These are phyloP conservation scores for Drosophila aldrichi DNA, from an alignment of 2,888 invertebrate genomes.

Conservation along the genomic window DNA sequence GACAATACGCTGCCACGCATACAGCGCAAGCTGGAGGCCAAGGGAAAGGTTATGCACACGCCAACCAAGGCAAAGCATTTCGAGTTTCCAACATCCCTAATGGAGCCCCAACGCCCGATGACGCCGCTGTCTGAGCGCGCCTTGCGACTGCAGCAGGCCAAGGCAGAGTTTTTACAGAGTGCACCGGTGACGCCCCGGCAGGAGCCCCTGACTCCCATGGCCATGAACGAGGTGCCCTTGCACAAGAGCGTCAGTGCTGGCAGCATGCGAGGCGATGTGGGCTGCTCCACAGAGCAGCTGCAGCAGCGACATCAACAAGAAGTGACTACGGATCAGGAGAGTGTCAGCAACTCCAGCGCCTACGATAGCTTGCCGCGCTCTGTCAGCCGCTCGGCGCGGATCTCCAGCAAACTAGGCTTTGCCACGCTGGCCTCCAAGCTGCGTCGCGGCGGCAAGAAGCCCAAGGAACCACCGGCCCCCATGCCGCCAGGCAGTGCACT, in stretches of 20 bases:
- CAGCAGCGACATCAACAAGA: slow-evolving; percentile 28
- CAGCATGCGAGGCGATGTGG: slow-evolving; percentile 86
- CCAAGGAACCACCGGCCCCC: slow-evolving; percentile 75
- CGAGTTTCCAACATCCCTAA: slow-evolving; percentile 55
- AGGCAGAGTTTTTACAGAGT: slow-evolving; percentile 89
- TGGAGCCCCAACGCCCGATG: slow-evolving; percentile 63
- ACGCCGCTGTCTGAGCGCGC: slow-evolving; percentile 86
- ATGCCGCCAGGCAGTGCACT: slow-evolving; percentile 87
- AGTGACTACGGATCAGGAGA: slow-evolving; percentile 78
- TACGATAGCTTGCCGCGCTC: slow-evolving; percentile 87
- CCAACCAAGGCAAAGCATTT: slow-evolving; percentile 77
- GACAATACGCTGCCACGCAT: slow-evolving; percentile 84
- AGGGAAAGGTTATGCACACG: slow-evolving; percentile 65
- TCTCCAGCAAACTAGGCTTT: slow-evolving; percentile 86
- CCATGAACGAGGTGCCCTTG: slow-evolving; percentile 85
- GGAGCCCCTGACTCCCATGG: slow-evolving; percentile 84
- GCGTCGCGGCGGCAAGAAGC: slow-evolving; percentile 84
- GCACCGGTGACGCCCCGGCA: slow-evolving; percentile 70
- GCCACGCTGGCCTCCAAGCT: slow-evolving; percentile 88
- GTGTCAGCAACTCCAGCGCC: slow-evolving; percentile 81
- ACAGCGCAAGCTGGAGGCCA: slow-evolving; percentile 82
- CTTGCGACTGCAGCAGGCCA: slow-evolving; percentile 89
- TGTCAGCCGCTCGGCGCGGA: slow-evolving; percentile 82
- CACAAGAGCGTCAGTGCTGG: slow-evolving; percentile 91
- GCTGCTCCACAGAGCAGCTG: slow-evolving; percentile 67